Evolutionary conservation across 1,140 invertebrate genomes (phyloP), one percentile per base, ranked within the genome.

Genomic region (Homarus americanus): DNA sequence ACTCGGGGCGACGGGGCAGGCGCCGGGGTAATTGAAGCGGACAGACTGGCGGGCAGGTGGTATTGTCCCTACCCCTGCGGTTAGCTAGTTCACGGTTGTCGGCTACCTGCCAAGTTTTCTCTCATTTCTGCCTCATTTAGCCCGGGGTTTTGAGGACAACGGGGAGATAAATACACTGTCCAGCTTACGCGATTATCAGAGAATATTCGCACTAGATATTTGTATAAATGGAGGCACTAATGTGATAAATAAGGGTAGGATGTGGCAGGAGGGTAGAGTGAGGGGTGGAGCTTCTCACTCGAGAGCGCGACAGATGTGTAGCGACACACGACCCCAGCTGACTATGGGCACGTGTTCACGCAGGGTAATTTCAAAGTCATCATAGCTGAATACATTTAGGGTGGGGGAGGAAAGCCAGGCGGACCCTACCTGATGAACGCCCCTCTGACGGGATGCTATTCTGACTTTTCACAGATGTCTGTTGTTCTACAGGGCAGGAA

Each of bases 11-110:
- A 32, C 15, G 40, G 40, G 40, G 28, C 69, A 69, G 66, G 32
- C 72, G 83, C 83, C 28, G 44, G 72, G 40, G 32, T 79, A 87
- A 87, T 80, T 80, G 86, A 79, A 40, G 49, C 40, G 53, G 86
- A 87, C 53, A 80, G 53, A 87, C 49, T 40, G n/a, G 53, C 53
- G 76, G 58, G 86, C 86, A 87, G 86, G 86, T 87, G 86, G 86
- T 87, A 87, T 63, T 87, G 86, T 87, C 76, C 86, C 53, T 78
- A 66, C 86, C 86, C 44, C 5, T 58, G 53, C 53, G 53, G 53
- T 58, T 58, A 58, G 63, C 53, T 36, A 41, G 20, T 28, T 49
- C 82, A 38, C 82, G 34, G 53, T 63, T 28, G 38, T 69, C 58
- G 32, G 82, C 34, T 63, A 72, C 82, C 82, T 49, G 34, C 69